Evolutionary conservation across 2,888 invertebrate genomes (phyloP).

Genomic region (Drosophila niveifrons): DNA sequence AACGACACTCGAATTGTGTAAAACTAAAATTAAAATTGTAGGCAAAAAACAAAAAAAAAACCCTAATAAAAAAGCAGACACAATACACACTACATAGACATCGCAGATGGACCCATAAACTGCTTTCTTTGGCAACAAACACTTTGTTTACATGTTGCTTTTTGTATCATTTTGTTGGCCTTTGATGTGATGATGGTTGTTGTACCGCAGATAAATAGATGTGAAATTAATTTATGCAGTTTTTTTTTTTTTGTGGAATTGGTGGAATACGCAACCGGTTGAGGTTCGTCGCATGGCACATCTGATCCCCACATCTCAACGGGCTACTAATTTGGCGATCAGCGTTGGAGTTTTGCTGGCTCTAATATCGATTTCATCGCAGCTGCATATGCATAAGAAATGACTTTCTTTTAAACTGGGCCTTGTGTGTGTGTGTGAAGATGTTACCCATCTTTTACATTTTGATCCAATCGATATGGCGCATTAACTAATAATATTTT

Average conservation of each 20-base stretch:
- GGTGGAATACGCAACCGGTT: conserved; percentile 38
- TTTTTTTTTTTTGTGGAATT: conserved; percentile 1
- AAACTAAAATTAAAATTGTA: conserved; percentile 35
- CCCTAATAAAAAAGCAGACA: conserved; percentile 10
- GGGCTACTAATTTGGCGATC: conserved; percentile 51
- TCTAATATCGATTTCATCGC: conserved; percentile 27
- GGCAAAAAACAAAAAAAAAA: conserved; percentile 17
- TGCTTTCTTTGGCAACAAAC: conserved; percentile 67
- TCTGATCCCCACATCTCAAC: conserved; percentile 48
- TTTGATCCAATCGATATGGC: conserved; percentile 48
- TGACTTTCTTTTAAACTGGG: conserved; percentile 67
- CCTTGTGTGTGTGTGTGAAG: not conserved
- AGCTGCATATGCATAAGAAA: conserved; percentile 54
- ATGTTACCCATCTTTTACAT: conserved; percentile 25
- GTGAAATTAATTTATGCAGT: conserved; percentile 64
- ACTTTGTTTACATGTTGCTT: conserved; percentile 45
- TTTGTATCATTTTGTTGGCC: conserved; percentile 33
- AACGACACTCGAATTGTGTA: conserved; percentile 52
- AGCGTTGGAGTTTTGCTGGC: conserved; percentile 21
- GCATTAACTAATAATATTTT: conserved; percentile 71
- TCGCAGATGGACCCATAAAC: conserved; percentile 36
- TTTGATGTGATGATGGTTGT: conserved; percentile 39
- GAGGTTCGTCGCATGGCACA: conserved; percentile 17
- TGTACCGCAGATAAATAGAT: conserved; percentile 49
- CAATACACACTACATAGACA: conserved; percentile 22